Evolutionary conservation across 2,888 invertebrate genomes (phyloP).

Genomic region (Acrobasis repandana): DNA sequence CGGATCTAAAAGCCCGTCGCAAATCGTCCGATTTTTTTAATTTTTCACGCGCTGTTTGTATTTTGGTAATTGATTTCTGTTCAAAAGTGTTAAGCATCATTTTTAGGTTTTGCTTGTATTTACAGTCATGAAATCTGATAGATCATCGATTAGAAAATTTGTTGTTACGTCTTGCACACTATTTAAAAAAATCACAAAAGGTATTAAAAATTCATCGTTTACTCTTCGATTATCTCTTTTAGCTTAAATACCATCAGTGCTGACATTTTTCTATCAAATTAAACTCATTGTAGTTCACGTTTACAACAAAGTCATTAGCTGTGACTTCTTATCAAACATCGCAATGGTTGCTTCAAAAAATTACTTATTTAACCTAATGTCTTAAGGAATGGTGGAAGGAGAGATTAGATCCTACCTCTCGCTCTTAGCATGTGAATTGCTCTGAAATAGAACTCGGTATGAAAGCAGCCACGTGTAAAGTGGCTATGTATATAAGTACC

Average conservation of each 20-base stretch:
- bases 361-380: conserved; percentile 16
- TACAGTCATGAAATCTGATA: neutral
- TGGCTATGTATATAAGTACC: conserved; percentile 10
- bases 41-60: conserved; percentile 21
- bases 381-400: conserved; percentile 14
- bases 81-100: neutral
- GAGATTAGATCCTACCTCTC: conserved; percentile 12
- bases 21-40: conserved; percentile 33
- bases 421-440: conserved; percentile 29
- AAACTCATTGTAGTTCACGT: neutral
- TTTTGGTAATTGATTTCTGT: neutral
- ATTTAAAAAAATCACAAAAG: neutral
- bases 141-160: neutral
- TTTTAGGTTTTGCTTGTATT: neutral
- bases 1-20: conserved; percentile 27
- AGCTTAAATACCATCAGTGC: neutral
- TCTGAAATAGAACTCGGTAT: conserved; percentile 46
- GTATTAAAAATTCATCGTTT: conserved; percentile 12
- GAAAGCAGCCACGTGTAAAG: conserved; percentile 46
- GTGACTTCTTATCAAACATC: neutral
- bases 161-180: neutral
- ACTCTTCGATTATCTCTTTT: neutral
- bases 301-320: neutral
- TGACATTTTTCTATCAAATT: conserved; percentile 6
- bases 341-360: conserved; percentile 10